These are phyloP conservation scores for Sinopyrophorus schimmeli DNA, from an alignment of 2,888 invertebrate species.

Conservation along the genomic window DNA sequence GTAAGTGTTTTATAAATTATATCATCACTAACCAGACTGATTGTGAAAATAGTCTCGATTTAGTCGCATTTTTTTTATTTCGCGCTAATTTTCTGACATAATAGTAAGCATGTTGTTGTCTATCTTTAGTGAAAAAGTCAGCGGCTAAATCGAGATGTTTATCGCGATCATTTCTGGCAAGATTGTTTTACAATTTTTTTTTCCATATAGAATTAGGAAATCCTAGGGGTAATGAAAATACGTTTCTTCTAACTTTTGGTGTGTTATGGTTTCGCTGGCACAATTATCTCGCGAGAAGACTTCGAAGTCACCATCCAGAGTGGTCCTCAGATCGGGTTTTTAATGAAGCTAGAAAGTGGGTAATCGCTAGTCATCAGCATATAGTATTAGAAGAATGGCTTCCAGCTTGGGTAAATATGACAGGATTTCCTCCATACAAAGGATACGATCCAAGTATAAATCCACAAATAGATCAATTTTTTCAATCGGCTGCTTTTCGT, in stretches of 20 bases:
- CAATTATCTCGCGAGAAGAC: slow-evolving; percentile 55
- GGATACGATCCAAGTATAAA: slow-evolving; percentile 60
- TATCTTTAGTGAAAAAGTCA: too few species aligned
- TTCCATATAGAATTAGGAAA: slow-evolving; percentile 59
- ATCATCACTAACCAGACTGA: too few species aligned
- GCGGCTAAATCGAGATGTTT: too few species aligned
- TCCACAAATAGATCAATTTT: slow-evolving; percentile 64
- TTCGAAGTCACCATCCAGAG: slow-evolving; percentile 45
- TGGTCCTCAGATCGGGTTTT: slow-evolving; percentile 59
- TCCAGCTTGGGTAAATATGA: slow-evolving; percentile 52
- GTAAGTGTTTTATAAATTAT: too few species aligned
- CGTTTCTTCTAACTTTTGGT: slow-evolving; percentile 59
- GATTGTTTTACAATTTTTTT: too few species aligned
- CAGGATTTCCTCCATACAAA: slow-evolving; percentile 37
- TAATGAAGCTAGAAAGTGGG: slow-evolving; percentile 62
- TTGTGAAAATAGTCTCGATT: too few species aligned
- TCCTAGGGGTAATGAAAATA: slow-evolving; percentile 60
- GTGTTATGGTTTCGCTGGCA: slow-evolving; percentile 63
- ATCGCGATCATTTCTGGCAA: too few species aligned
- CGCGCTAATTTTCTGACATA: too few species aligned
- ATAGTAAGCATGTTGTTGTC: too few species aligned
- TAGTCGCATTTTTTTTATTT: too few species aligned
- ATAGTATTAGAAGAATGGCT: slow-evolving; percentile 59
- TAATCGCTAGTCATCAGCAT: slow-evolving; percentile 59
- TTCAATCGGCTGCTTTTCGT: slow-evolving; percentile 64